Evolutionary conservation across 2,797 vertebrate genomes (phyloP).

Genomic region (Oreochromis mossambicus): DNA sequence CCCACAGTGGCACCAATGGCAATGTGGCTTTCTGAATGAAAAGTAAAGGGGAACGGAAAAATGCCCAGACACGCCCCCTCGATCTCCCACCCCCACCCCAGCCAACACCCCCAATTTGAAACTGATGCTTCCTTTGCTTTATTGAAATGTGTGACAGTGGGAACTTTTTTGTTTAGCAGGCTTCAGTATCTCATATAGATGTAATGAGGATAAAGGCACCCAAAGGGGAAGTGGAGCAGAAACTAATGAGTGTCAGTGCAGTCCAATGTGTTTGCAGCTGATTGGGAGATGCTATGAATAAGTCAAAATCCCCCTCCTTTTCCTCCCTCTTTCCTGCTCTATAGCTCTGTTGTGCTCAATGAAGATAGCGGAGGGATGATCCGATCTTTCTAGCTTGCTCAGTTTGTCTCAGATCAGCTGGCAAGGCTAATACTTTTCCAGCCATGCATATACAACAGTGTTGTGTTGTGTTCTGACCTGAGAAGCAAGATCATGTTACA

Average conservation of each 20-base stretch:
- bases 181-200: conserved; percentile 52
- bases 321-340: conserved; percentile 5
- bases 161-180: conserved; percentile 58
- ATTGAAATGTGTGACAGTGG: conserved; percentile 13
- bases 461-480: conserved; percentile 16
- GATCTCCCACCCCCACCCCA: neutral
- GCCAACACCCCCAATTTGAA: conserved; percentile 2
- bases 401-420: conserved; percentile 32
- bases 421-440: conserved; percentile 24
- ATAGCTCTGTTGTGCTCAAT: conserved; percentile 39
- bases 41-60: neutral
- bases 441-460: conserved; percentile 19
- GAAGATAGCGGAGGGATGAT: conserved; percentile 23
- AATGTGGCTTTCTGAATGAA: neutral
- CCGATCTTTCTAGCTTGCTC: conserved; percentile 26
- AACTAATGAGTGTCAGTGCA: conserved; percentile 60
- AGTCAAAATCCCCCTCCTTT: conserved; percentile 44
- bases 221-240: conserved; percentile 76
- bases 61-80: neutral
- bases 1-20: neutral
- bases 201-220: conserved; percentile 60
- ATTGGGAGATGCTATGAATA: conserved; percentile 53
- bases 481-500: neutral
- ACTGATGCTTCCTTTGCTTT: conserved; percentile 13
- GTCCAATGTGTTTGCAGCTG: conserved; percentile 56